Base-by-base conservation (phyloP, 2,797 vertebrate genomes). In the Pogoniulus pusillus region DNA sequence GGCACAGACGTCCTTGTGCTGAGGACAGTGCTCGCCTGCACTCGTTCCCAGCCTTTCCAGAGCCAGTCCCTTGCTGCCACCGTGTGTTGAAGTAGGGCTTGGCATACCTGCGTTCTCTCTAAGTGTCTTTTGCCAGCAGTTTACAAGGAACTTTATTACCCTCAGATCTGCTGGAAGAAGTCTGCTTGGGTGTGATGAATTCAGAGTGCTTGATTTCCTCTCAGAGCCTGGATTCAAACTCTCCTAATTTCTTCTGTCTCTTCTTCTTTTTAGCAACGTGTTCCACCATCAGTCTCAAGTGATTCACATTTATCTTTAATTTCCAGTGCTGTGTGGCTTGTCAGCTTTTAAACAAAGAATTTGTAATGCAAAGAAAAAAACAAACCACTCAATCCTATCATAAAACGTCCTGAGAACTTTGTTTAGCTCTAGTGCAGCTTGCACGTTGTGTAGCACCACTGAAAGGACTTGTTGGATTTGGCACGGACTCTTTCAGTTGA, bases 11-110 rank as follows among this genome's bases (percentile, higher is more conserved):
- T 91, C 93, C 79, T 74, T 62, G 70, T 16, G 70, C 62, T 32
- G n/a, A 66, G 53, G 82, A 23, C 51, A 58, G 29, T 16, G 19
- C 73, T 32, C 30, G 27, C 16, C 29, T 23, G 6, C 1, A 27
- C 32, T 16, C 17, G 0, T 27, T 41, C 54, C 32, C 37, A 72
- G 0, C 17, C 23, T 39, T 54, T 6, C 41, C 37, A 27, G 17
- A 72, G 65, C 32, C 70, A 35, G 60, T 92, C 32, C 74, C 66
- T 68, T 87, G 76, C 95, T 97, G 97, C 97, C 97, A 86, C 89
- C 97, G 1, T 57, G 94, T 96, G 97, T 96, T 32, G 4, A 15
- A 6, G 27, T 22, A 12, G 39, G 37, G 3, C 17, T 45, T 62
- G 60, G n/a, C 41, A 19, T 1, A 2, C 6, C 30, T 8, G 30